These are phyloP conservation scores for Clytia hemisphaerica DNA, from an alignment of 30 jellyfish, hydroid and myxozoan genomes.

Conservation along the genomic window DNA sequence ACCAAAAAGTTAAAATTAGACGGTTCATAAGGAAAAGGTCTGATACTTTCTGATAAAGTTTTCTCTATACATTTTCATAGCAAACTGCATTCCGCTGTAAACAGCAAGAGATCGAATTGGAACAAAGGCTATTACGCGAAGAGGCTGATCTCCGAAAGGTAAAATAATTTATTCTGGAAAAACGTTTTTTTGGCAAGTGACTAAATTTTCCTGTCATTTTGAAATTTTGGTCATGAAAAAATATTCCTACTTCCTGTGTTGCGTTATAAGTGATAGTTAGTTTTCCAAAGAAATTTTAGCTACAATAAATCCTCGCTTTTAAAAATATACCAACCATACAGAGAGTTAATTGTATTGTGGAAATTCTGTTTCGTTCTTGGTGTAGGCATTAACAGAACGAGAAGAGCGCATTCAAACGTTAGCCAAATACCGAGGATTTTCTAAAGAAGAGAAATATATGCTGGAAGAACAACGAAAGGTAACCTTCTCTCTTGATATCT, in stretches of 20 bases:
- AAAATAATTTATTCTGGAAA: no score
- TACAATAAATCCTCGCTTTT: not conserved
- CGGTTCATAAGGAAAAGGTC: no score
- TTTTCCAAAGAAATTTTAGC: not conserved
- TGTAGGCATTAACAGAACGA: conserved; percentile 56
- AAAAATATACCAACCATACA: no score
- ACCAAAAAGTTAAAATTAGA: no score
- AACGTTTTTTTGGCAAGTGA: no score
- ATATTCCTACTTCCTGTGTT: not conserved
- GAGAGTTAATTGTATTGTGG: not conserved
- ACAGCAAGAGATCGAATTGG: conserved; percentile 40
- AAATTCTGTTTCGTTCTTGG: not conserved
- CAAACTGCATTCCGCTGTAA: conserved; percentile 57
- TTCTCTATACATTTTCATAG: no score
- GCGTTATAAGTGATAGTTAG: not conserved
- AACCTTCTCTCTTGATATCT: no score
- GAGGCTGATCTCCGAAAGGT: conserved; percentile 72
- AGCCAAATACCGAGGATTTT: conserved; percentile 52
- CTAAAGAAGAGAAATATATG: conserved; percentile 56
- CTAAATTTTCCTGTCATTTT: not conserved
- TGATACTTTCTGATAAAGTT: no score
- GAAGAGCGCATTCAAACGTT: conserved; percentile 50
- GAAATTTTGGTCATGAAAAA: no score
- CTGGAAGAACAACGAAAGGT: conserved; percentile 57
- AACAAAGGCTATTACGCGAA: conserved; percentile 41